Conservation (phyloP, 1,140 invertebrate genomes). For the Mamestra configurata region DNA sequence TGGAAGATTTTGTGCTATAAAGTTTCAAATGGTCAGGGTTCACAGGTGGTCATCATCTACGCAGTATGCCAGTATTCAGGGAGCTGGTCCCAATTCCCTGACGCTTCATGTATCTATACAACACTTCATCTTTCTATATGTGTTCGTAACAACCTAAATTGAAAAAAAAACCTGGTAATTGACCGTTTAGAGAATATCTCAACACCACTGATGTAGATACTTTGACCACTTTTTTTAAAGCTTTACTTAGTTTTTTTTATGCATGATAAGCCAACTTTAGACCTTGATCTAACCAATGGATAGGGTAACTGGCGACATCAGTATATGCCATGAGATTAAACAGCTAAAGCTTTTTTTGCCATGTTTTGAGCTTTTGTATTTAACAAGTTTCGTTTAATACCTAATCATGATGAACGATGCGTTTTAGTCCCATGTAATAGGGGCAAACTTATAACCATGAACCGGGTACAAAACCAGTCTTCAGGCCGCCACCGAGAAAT, state of each 20-base stretch:
- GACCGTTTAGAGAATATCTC: slow-evolving; percentile 80
- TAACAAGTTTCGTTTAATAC: no score
- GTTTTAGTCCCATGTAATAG: no score
- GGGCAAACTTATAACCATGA: no score
- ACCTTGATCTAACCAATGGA: no score
- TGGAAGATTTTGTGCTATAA: neutral
- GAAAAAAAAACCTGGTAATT: slow-evolving; percentile 73
- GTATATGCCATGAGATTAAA: no score
- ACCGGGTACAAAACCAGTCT: no score
- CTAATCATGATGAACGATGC: no score
- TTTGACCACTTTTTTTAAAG: slow-evolving; percentile 62
- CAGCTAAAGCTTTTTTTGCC: no score
- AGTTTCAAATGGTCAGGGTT: no score
- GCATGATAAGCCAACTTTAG: neutral
- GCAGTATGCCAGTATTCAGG: slow-evolving; percentile 68
- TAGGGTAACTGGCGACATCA: no score
- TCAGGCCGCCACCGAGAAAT: no score
- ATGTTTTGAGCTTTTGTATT: no score
- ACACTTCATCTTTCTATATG: slow-evolving; percentile 69
- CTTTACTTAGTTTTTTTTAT: neutral
- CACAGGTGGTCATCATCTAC: slow-evolving; percentile 70
- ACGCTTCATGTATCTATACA: slow-evolving; percentile 57
- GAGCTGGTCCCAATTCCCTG: slow-evolving; percentile 68
- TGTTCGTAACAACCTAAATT: slow-evolving; percentile 68
- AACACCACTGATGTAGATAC: slow-evolving; percentile 77